phyloP scores from a whole-genome alignment of 2,888 invertebrate genomes.

The Drosophila suboccidentalis region DNA sequence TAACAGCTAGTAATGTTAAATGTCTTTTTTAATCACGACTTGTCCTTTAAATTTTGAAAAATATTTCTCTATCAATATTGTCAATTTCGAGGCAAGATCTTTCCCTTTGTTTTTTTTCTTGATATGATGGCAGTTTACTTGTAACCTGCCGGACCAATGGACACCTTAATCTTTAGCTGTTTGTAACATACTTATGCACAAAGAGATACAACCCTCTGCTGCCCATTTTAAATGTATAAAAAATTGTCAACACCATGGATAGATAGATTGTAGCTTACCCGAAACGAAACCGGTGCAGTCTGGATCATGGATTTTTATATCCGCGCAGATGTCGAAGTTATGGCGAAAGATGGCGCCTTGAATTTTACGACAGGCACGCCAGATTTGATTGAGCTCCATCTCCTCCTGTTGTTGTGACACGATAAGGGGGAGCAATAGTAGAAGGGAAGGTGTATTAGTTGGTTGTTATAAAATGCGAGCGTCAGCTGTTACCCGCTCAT shows the following conservation, averaged over 20 bases:
- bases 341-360: conserved; percentile 91
- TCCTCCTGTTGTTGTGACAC: conserved; percentile 60
- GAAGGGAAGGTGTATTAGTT: conserved; percentile 16
- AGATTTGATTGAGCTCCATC: conserved; percentile 88
- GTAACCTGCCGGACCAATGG: too few relatives aligned
- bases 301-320: conserved; percentile 90
- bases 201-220: not conserved
- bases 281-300: conserved; percentile 89
- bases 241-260: conserved; percentile 3
- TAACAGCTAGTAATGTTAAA: too few relatives aligned
- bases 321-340: conserved; percentile 90
- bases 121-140: too few relatives aligned
- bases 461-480: conserved; percentile 26
- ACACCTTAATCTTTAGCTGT: too few relatives aligned
- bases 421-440: not conserved
- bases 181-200: too few relatives aligned
- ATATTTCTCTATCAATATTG: too few relatives aligned
- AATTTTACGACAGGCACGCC: conserved; percentile 93
- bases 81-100: too few relatives aligned
- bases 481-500: conserved; percentile 65
- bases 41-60: too few relatives aligned
- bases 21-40: too few relatives aligned
- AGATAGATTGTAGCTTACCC: conserved; percentile 84
- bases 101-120: too few relatives aligned
- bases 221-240: not conserved